phyloP scores from a whole-genome alignment of 2,888 invertebrate genomes.

The Drosophila histrio region DNA sequence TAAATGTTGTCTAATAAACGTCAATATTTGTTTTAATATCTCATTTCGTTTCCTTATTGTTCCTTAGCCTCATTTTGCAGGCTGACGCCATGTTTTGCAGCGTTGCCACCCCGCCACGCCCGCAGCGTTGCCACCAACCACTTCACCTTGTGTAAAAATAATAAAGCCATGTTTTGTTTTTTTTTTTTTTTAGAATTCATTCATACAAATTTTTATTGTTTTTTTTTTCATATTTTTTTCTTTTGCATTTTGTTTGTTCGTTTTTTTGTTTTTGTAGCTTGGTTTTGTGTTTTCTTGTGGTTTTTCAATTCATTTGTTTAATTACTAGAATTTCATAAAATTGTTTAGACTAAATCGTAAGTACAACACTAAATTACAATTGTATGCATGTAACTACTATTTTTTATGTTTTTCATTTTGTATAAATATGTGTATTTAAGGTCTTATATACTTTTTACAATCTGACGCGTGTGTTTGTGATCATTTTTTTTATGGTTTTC shows the following conservation, averaged over 20 bases:
- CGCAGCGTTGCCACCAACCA: conserved; percentile 8
- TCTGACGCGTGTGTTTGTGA: conserved; percentile 49
- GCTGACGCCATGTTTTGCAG: background rate
- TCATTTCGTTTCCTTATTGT: conserved; percentile 27
- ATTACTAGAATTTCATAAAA: conserved; percentile 81
- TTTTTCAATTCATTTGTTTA: conserved; percentile 76
- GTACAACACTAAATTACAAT: conserved; percentile 82
- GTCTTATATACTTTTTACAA: conserved; percentile 71
- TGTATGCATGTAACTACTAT: conserved; percentile 77
- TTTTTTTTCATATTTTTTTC: conserved; percentile 74
- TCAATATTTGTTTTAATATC: conserved; percentile 22
- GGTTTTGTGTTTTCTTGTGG: conserved; percentile 57
- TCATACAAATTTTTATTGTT: conserved; percentile 82
- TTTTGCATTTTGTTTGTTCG: conserved; percentile 67
- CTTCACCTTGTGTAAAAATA: conserved; percentile 35
- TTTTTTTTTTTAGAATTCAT: conserved; percentile 75
- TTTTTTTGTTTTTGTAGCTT: conserved; percentile 55
- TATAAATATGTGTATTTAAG: conserved; percentile 64
- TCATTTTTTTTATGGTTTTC: conserved; percentile 40
- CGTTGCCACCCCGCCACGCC: background rate
- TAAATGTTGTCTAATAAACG: conserved; percentile 27
- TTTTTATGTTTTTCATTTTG: conserved; percentile 40
- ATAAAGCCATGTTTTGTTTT: conserved; percentile 48
- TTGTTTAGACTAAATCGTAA: conserved; percentile 80
- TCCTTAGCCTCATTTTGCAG: background rate